These are phyloP conservation scores for Trachelus tabidus DNA, from an alignment of 2,888 invertebrate species.

Conservation along the genomic window DNA sequence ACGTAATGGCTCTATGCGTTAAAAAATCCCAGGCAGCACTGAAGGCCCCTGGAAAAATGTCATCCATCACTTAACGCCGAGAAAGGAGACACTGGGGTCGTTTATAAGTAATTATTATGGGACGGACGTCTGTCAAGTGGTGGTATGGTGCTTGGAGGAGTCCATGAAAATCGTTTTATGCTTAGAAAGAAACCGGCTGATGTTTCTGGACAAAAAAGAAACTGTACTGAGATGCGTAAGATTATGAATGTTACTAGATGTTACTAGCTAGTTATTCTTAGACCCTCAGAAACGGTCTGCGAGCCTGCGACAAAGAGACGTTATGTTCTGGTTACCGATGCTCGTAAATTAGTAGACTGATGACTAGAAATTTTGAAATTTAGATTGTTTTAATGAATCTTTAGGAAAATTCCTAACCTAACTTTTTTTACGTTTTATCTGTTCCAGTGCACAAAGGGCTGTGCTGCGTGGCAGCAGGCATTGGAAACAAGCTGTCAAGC, in stretches of 20 bases:
- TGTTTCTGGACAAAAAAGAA: no score
- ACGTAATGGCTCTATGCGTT: no score
- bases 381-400: no score
- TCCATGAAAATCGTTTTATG: no score
- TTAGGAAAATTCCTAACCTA: not conserved
- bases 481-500: conserved; percentile 81
- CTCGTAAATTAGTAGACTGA: not conserved
- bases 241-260: no score
- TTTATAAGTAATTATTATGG: conserved; percentile 32
- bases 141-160: no score
- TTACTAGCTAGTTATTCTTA: no score
- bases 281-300: no score
- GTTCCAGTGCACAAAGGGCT: conserved; percentile 84
- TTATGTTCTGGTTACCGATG: not conserved
- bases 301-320: not conserved
- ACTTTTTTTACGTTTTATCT: conserved; percentile 42
- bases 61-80: conserved; percentile 37
- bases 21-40: no score
- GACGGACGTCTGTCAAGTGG: conserved; percentile 18
- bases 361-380: no score
- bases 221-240: no score
- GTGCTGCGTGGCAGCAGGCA: conserved; percentile 82
- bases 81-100: conserved; percentile 29
- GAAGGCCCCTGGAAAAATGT: conserved; percentile 18
- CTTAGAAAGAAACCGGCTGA: no score